Percentiles rank a stretch among this genome's conserved stretches.
Evolutionary conservation across 2,888 invertebrate species (phyloP).

Genomic region (Conomelus anceps): DNA sequence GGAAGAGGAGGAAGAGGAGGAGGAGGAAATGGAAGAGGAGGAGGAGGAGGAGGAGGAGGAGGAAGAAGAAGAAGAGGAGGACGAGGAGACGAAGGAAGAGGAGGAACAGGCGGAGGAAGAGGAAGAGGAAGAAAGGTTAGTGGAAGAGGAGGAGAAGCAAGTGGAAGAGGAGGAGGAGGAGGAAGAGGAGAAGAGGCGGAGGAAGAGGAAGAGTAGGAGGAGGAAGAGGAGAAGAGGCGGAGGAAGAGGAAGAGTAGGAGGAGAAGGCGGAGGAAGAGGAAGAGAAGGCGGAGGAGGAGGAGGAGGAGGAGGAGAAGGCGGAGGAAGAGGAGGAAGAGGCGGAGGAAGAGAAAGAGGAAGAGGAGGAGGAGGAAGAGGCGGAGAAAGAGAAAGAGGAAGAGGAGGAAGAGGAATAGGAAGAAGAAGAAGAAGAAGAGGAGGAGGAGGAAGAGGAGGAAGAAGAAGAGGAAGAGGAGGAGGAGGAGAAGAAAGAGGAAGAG

Average conservation of each 20-base stretch:
- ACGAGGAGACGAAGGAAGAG: conserved; percentile 13
- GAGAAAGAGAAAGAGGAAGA: conserved; percentile 8
- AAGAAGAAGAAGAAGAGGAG: no score
- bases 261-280: not conserved
- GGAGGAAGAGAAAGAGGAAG: no score
- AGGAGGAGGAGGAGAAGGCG: not conserved
- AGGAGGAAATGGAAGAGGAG: no score
- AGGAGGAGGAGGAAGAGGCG: not conserved
- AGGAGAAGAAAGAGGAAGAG: no score
- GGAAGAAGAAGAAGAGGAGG: no score
- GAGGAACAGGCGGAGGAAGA: not conserved
- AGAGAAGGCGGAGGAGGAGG: no score
- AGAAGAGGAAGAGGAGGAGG: not conserved
- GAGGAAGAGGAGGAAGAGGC: not conserved
- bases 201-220: conserved; percentile 4
- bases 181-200: not conserved
- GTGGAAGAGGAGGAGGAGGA: conserved; percentile 3
- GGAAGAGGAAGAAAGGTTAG: conserved; percentile 25
- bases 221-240: not conserved
- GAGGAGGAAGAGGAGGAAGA: conserved; percentile 8
- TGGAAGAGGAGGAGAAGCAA: not conserved
- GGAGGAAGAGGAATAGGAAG: no score
- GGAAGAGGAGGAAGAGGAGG: no score
- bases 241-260: conserved; percentile 2
- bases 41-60: no score